Conservation (phyloP, 2,113 vertebrate genomes). For the Lepus europaeus region DNA sequence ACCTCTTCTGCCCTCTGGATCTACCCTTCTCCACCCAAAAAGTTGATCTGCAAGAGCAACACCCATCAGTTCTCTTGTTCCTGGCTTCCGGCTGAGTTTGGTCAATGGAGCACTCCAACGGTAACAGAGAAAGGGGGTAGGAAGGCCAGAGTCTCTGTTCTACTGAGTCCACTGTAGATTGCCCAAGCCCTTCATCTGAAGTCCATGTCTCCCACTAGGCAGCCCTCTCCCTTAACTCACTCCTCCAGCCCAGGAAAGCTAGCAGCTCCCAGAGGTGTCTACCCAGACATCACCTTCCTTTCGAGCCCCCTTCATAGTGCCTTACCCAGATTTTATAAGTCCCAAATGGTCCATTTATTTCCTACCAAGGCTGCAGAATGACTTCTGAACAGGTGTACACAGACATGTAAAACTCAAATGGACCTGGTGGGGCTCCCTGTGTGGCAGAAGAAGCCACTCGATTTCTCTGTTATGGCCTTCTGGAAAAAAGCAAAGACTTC, state of each 20-base stretch:
- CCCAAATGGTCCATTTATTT: neutral
- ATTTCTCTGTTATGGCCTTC: neutral
- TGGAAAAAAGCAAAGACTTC: neutral
- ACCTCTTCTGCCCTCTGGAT: neutral
- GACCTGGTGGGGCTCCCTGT: fast-evolving
- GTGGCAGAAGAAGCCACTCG: fast-evolving
- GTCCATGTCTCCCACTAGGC: neutral
- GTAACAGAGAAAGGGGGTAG: neutral
- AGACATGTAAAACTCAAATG: neutral
- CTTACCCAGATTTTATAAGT: neutral
- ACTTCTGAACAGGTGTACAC: neutral
- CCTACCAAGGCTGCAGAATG: neutral
- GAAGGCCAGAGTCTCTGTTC: neutral
- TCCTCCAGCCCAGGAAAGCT: neutral
- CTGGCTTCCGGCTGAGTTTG: neutral
- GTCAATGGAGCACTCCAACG: neutral
- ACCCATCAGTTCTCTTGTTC: neutral
- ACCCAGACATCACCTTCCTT: neutral
- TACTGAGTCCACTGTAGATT: neutral
- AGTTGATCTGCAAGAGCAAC: neutral
- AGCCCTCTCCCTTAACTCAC: neutral
- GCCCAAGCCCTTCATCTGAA: neutral
- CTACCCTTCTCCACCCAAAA: neutral
- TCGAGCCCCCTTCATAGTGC: no score
- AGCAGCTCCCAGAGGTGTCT: neutral